Percentiles rank a stretch among this genome's conserved stretches.
Evolutionary conservation across 1,140 invertebrate genomes (phyloP).

Genomic region (Solen grandis): DNA sequence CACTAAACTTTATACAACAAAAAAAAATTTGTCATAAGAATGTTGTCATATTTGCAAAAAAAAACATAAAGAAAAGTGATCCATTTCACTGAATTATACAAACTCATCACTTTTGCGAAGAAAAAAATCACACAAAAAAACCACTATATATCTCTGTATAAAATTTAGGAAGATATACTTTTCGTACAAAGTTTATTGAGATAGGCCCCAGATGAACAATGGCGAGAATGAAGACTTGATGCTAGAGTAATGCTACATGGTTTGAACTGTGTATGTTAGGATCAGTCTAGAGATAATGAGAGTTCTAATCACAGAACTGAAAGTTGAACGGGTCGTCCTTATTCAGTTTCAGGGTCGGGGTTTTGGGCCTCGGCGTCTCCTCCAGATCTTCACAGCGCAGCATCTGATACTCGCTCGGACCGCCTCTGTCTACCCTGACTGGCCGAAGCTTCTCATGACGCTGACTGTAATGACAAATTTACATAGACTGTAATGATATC

Average conservation of each 20-base stretch:
- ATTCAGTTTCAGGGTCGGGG: constrained; percentile 70
- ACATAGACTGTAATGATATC: background rate
- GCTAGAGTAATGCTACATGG: background rate
- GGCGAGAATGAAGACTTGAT: no score
- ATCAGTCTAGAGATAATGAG: background rate
- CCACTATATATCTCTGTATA: background rate
- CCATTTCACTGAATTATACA: no score
- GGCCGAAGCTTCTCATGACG: constrained; percentile 79
- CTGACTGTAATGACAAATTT: constrained; percentile 69
- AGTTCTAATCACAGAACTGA: constrained; percentile 40
- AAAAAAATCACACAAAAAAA: background rate
- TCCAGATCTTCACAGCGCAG: constrained; percentile 72
- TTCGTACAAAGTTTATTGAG: no score
- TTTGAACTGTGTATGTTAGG: background rate
- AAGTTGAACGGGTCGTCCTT: constrained; percentile 75
- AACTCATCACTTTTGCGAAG: background rate
- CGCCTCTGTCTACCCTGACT: constrained; percentile 73
- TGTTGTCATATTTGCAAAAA: no score
- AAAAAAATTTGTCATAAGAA: no score
- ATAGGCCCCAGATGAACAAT: no score
- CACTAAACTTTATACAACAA: no score
- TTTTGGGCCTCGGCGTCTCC: constrained; percentile 68
- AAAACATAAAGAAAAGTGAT: no score
- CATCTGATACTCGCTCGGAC: constrained; percentile 79
- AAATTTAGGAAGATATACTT: background rate